phyloP scores from a whole-genome alignment of 2,113 vertebrate species.

The Heterocephalus glaber region DNA sequence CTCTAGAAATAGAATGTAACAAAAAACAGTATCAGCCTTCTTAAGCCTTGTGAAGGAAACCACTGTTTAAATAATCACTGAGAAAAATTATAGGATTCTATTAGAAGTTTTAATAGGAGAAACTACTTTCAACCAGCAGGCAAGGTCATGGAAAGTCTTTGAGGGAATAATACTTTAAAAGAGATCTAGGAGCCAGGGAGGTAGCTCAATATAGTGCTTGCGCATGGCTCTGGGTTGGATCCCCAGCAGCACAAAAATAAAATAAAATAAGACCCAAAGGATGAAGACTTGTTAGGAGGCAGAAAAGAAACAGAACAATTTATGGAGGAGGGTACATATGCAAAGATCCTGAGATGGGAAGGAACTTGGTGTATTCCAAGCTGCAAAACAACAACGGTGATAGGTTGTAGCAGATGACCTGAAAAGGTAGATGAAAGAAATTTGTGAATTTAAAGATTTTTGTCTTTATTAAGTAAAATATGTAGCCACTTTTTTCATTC shows the following conservation, averaged over 20 bases:
- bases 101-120: not conserved
- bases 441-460: not conserved
- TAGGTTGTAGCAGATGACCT: not conserved
- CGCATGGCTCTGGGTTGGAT: not conserved
- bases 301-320: not conserved
- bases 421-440: not conserved
- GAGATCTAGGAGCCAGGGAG: not conserved
- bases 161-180: not conserved
- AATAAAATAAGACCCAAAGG: not conserved
- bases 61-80: slow-evolving; percentile 5
- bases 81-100: slow-evolving; percentile 19
- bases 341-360: not conserved
- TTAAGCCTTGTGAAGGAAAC: not conserved
- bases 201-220: not conserved
- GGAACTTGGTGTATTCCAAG: not conserved
- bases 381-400: not conserved
- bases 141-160: not conserved
- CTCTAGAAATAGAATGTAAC: not conserved
- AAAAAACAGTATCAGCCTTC: not conserved
- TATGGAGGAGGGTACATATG: not conserved
- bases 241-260: no score
- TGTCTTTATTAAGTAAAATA: slow-evolving; percentile 14
- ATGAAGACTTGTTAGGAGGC: not conserved
- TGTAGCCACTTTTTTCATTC: not conserved
- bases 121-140: not conserved